Conservation (phyloP, 2,888 invertebrate genomes). For the Drosophila buzzatii region DNA sequence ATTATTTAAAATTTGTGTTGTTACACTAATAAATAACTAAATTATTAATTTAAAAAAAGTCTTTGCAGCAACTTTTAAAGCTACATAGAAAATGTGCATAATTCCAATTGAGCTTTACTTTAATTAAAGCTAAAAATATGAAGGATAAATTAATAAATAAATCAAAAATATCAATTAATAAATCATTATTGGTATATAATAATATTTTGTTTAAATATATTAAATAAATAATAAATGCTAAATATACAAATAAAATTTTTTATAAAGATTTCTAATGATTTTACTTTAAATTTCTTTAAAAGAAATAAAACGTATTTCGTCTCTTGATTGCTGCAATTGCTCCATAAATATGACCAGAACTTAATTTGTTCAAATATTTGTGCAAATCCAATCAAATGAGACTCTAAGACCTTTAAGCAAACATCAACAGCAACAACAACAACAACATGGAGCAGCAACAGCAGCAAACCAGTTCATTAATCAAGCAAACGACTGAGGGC, state of each 20-base stretch:
- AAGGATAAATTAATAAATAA: no score
- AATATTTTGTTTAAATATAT: no score
- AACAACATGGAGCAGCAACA: background rate
- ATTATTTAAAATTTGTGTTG: no score
- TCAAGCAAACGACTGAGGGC: constrained; percentile 48
- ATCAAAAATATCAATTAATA: no score
- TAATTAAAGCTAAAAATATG: no score
- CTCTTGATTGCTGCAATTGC: constrained; percentile 8
- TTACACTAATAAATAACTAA: no score
- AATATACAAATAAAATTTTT: background rate
- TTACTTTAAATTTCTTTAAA: background rate
- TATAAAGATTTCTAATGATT: background rate
- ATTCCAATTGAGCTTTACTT: no score
- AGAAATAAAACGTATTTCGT: background rate
- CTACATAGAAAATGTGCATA: no score
- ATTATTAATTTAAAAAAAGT: no score
- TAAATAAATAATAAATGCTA: no score
- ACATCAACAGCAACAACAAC: background rate
- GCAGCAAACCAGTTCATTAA: constrained; percentile 50
- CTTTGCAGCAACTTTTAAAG: no score
- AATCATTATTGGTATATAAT: no score
- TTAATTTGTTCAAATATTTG: constrained; percentile 37
- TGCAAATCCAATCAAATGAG: constrained; percentile 44
- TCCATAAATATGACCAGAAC: constrained; percentile 30
- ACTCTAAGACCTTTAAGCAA: constrained; percentile 12